phyloP scores from a whole-genome alignment of 2,113 vertebrate species.

The Scomber colias region DNA sequence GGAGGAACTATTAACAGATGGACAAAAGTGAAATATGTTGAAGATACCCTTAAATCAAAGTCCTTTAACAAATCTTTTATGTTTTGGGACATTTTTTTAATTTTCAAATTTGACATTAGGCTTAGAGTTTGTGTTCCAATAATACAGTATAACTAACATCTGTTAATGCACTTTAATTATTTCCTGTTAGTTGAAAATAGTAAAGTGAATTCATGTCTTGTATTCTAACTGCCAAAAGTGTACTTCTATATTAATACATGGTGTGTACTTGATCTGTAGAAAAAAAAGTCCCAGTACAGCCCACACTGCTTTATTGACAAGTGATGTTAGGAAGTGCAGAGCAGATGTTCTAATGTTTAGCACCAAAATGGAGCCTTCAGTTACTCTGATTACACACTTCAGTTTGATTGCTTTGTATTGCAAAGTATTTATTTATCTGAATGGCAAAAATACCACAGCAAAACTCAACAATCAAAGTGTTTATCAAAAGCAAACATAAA shows the following conservation, averaged over 20 bases:
- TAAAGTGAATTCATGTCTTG: no score
- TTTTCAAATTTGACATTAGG: no score
- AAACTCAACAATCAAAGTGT: conserved; percentile 40
- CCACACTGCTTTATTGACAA: conserved; percentile 1
- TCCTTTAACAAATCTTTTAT: no score
- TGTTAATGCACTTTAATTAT: no score
- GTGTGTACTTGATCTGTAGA: not conserved
- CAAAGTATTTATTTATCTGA: conserved; percentile 21
- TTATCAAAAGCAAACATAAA: conserved; percentile 47
- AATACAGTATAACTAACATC: no score
- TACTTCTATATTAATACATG: not conserved
- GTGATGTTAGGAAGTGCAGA: not conserved
- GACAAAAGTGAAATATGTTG: no score
- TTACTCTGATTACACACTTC: conserved; percentile 12
- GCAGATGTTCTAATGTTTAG: conserved; percentile 2
- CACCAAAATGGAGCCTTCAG: not conserved
- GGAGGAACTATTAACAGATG: no score
- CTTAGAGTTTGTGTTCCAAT: no score
- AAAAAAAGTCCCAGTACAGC: not conserved
- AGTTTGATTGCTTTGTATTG: conserved; percentile 16
- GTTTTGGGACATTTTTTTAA: no score
- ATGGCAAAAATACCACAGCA: conserved; percentile 30
- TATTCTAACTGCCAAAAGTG: not conserved
- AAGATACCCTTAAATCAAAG: no score
- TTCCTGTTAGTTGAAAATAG: no score